Conservation (phyloP, 2,797 vertebrate species). For the Sebastes matsubarae region DNA sequence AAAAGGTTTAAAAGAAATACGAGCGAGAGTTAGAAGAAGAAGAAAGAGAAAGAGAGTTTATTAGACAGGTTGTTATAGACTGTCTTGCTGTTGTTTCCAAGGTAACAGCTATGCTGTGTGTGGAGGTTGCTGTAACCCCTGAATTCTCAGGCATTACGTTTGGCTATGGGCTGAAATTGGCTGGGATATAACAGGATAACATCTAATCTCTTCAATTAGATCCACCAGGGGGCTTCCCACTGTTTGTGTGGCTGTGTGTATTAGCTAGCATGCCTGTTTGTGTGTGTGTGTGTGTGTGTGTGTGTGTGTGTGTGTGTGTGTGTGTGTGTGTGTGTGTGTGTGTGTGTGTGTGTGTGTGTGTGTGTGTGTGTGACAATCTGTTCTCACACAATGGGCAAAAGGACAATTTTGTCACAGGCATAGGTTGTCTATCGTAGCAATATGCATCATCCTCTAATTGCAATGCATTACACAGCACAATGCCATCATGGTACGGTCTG, state of each 20-base stretch:
- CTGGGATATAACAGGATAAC: conserved; percentile 79
- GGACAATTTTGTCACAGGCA: conserved; percentile 26
- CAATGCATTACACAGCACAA: conserved; percentile 13
- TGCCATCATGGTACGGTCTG: background rate
- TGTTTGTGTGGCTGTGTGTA: conserved; percentile 38
- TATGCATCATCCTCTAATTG: conserved; percentile 44
- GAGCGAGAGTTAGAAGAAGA: background rate
- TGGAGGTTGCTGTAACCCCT: conserved; percentile 72
- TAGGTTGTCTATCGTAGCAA: conserved; percentile 12
- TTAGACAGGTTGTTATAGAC: conserved; percentile 67
- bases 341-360: conserved; percentile 12
- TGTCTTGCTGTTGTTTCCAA: conserved; percentile 76
- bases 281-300: background rate
- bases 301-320: background rate
- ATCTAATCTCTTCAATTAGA: conserved; percentile 84
- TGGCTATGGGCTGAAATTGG: conserved; percentile 79
- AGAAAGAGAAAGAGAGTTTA: conserved; percentile 43
- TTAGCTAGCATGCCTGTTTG: background rate
- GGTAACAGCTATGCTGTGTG: conserved; percentile 66
- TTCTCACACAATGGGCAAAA: conserved; percentile 7
- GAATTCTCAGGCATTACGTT: conserved; percentile 74
- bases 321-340: conserved; percentile 27
- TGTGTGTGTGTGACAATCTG: background rate
- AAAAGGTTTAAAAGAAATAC: conserved; percentile 22
- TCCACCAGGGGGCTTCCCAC: conserved; percentile 65